Conservation (phyloP, 2,797 vertebrate species). For the Liparis tanakae region DNA sequence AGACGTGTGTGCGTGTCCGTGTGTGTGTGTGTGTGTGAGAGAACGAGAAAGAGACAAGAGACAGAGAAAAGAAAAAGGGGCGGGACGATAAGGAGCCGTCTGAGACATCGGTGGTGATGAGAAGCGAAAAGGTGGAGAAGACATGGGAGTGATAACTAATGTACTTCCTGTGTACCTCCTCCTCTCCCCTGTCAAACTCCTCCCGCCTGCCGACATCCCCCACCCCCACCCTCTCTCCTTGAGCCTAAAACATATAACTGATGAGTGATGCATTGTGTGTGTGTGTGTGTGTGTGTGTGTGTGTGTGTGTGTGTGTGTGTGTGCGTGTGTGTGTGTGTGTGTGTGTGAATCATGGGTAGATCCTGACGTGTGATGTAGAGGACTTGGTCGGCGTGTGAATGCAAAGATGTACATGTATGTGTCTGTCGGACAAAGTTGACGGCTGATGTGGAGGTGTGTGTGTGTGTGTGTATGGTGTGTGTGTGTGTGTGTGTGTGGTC, state of each 20-base stretch:
- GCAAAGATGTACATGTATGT: constrained; percentile 52
- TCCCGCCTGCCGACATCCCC: constrained; percentile 37
- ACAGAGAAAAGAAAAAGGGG: constrained; percentile 25
- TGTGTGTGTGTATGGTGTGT: constrained; percentile 28
- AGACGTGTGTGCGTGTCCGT: constrained; percentile 52
- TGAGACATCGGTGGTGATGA: constrained; percentile 77
- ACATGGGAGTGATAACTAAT: constrained; percentile 94
- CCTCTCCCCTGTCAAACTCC: constrained; percentile 84
- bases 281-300: constrained; percentile 29
- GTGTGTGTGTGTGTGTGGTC: constrained; percentile 41
- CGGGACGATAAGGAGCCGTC: constrained; percentile 41
- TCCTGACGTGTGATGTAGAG: constrained; percentile 55
- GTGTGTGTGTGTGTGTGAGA: constrained; percentile 53
- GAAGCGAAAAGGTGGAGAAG: constrained; percentile 85
- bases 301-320: too few species aligned
- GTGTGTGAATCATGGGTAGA: constrained; percentile 38
- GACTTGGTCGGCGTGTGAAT: constrained; percentile 32
- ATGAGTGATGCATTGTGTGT: constrained; percentile 43
- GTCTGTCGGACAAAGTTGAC: constrained; percentile 53
- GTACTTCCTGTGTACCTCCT: constrained; percentile 93
- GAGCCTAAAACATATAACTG: constrained; percentile 74
- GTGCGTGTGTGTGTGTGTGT: too few species aligned
- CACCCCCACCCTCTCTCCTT: constrained; percentile 17
- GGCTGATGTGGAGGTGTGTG: constrained; percentile 36
- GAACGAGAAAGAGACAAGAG: constrained; percentile 7